phyloP scores from a whole-genome alignment of 1,140 invertebrate genomes.

The Scaptomyza montana region DNA sequence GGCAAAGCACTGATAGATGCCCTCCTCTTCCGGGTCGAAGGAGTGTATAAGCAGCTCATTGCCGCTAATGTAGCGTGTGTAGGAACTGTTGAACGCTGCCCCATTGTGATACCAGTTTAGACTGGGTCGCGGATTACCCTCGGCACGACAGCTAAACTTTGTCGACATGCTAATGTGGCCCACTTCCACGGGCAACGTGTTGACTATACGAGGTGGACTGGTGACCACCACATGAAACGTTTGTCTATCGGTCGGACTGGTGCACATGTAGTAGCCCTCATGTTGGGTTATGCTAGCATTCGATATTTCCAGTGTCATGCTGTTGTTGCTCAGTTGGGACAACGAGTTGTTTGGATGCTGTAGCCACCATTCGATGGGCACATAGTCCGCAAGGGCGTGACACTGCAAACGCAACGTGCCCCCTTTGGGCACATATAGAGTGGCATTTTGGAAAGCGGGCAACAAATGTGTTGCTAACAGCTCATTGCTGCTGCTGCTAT shows the following conservation, averaged over 20 bases:
- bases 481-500: slow-evolving; percentile 15
- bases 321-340: slow-evolving; percentile 67
- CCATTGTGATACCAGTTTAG: slow-evolving; percentile 82
- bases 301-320: slow-evolving; percentile 56
- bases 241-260: slow-evolving; percentile 61
- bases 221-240: slow-evolving; percentile 76
- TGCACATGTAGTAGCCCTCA: slow-evolving; percentile 73
- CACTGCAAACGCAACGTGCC: slow-evolving; percentile 62
- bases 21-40: slow-evolving; percentile 77
- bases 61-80: slow-evolving; percentile 74
- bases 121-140: slow-evolving; percentile 70
- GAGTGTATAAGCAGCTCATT: slow-evolving; percentile 75
- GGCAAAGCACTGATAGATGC: slow-evolving; percentile 83
- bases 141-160: slow-evolving; percentile 63
- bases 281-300: slow-evolving; percentile 52
- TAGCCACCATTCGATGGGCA: slow-evolving; percentile 74
- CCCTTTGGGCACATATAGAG: slow-evolving; percentile 64
- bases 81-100: slow-evolving; percentile 67
- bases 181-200: slow-evolving; percentile 60
- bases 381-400: slow-evolving; percentile 57
- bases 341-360: slow-evolving; percentile 47
- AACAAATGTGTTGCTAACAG: slow-evolving; percentile 52
- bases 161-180: slow-evolving; percentile 63
- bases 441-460: slow-evolving; percentile 73
- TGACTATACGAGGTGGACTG: slow-evolving; percentile 63